These are phyloP conservation scores for Cryptocheilus praepositus DNA, from an alignment of 2,888 invertebrate species.

Conservation along the genomic window DNA sequence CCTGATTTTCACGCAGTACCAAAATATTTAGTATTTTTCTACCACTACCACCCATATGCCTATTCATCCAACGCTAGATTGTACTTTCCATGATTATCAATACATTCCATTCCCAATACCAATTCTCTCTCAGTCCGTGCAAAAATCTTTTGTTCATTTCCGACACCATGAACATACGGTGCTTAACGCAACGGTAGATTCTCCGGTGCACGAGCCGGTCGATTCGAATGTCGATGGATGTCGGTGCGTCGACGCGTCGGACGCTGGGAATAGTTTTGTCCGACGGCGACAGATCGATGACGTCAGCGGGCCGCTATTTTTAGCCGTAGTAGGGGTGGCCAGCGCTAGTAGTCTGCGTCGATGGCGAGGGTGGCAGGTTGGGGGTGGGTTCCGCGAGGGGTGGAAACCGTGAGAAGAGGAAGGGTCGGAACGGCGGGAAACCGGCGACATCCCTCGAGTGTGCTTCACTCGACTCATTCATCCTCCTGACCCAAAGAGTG, in stretches of 20 bases:
- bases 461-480: constrained; percentile 56
- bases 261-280: constrained; percentile 49
- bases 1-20: too few relatives aligned
- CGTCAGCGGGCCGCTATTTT: constrained; percentile 64
- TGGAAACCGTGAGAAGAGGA: neutral
- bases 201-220: constrained; percentile 11
- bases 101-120: too few relatives aligned
- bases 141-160: too few relatives aligned
- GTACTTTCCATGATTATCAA: too few relatives aligned
- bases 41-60: too few relatives aligned
- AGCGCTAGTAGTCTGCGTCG: constrained; percentile 40
- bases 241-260: constrained; percentile 20
- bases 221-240: constrained; percentile 26
- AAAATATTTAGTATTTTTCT: too few relatives aligned
- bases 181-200: too few relatives aligned
- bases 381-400: neutral
- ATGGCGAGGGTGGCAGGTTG: neutral
- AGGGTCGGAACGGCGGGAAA: constrained; percentile 28
- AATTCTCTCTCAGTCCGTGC: too few relatives aligned
- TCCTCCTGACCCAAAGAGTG: constrained; percentile 52
- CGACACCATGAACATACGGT: too few relatives aligned
- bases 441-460: constrained; percentile 53
- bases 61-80: too few relatives aligned
- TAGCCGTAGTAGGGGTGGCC: constrained; percentile 43
- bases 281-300: constrained; percentile 59